Evolutionary conservation across 2,888 invertebrate genomes (phyloP).

Genomic region (Sipha maydis): DNA sequence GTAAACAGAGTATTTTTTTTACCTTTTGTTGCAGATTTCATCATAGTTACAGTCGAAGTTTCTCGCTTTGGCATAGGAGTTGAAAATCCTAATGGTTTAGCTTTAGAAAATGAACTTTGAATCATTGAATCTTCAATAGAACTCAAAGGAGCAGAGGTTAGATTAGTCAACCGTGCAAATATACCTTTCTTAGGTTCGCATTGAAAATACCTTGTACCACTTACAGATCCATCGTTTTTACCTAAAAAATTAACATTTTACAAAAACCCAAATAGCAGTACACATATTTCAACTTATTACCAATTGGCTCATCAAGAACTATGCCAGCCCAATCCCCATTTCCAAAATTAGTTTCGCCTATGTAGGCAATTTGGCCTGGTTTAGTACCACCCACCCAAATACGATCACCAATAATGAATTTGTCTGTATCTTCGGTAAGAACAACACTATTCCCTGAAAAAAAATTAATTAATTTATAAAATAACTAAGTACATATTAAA

Average conservation of each 20-base stretch:
- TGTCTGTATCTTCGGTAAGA: constrained; percentile 89
- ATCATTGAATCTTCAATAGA: constrained; percentile 45
- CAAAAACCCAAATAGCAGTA: neutral
- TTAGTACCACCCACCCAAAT: constrained; percentile 95
- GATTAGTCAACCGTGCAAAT: constrained; percentile 84
- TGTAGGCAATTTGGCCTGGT: constrained; percentile 90
- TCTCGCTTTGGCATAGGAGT: constrained; percentile 48
- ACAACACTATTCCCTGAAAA: constrained; percentile 83
- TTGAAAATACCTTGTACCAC: constrained; percentile 91
- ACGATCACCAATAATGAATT: constrained; percentile 93
- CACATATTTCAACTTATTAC: constrained; percentile 69
- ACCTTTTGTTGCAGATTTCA: constrained; percentile 23
- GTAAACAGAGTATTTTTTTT: neutral
- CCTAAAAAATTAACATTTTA: constrained; percentile 71
- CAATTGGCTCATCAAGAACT: constrained; percentile 93
- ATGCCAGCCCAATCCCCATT: constrained; percentile 99
- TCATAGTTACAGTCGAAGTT: constrained; percentile 16
- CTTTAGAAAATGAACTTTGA: constrained; percentile 39
- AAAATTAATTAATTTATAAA: neutral
- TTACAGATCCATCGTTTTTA: constrained; percentile 96
- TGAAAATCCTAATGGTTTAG: constrained; percentile 57
- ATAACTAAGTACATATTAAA: neutral
- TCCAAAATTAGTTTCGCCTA: constrained; percentile 96
- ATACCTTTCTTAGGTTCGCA: constrained; percentile 93
- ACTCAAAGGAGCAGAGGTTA: constrained; percentile 38